Evolutionary conservation across 2,888 invertebrate genomes (phyloP), one percentile per base, ranked within the genome.

Genomic region (Drosophila rubida): DNA sequence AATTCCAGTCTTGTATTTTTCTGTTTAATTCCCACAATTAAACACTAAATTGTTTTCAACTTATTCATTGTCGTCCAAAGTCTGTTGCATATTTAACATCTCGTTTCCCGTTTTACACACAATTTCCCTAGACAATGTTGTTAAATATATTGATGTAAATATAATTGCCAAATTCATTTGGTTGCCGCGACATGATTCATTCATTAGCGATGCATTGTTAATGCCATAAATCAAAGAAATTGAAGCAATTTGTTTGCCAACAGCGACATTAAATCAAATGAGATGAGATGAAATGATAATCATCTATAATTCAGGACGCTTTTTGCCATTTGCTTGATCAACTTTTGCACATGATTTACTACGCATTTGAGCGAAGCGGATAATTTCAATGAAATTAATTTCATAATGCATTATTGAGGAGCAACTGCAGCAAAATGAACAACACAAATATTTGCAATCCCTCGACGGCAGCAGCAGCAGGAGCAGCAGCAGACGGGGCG

Each of bases 371-470:
- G 9, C 59, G 14, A 53, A 61, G 59, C 48, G 59, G 48, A 37
- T 57, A 75, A 69, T 63, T 60, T 55, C 46, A 68, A 66, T 68
- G 50, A 66, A 75, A 75, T 77, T 63, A 68, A 77, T 75, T 77
- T 53, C 49, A 42, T 60, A 65, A 71, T 77, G 64, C 60, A 68
- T 77, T 77, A 80, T 71, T 50, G 42, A 65, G 69, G 49, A 46
- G 60, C 62, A 48, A 42, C 45, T 51, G 69, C 65, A 58, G 13
- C 50, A 9, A 37, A 19, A 30, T 45, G 46, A 37, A 61, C 48
- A 44, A 57, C 45, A 16, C 54, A 75, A 75, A 75, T 75, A 61
- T 69, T 61, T 59, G 45, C 44, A 22, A 48, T 53, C n/a, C 19
- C 25, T 4, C 44, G 27, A 35, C 59, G n/a, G 11, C 39, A 19